Evolutionary conservation across 1,140 invertebrate genomes (phyloP).

Genomic region (Wiebesia pumilae): DNA sequence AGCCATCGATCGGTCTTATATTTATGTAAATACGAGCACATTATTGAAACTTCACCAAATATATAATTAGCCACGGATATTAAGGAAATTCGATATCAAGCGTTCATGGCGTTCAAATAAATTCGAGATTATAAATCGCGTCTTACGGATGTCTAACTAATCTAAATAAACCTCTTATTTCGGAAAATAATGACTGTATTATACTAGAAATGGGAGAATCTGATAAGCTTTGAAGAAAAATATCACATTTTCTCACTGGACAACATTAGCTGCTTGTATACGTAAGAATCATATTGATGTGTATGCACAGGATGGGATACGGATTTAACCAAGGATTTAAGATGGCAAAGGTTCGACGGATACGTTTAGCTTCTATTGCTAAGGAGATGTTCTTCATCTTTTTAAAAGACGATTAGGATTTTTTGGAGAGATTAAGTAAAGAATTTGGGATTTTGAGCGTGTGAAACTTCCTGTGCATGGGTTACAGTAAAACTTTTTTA

Average conservation of each 20-base stretch:
- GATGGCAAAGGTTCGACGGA: background rate
- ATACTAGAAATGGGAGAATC: background rate
- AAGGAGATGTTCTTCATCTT: background rate
- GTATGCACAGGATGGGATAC: background rate
- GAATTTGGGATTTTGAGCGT: background rate
- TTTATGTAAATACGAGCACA: too few species aligned
- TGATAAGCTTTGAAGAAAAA: background rate
- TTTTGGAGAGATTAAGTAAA: background rate
- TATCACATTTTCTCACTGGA: background rate
- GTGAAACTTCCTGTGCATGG: background rate
- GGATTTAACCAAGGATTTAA: background rate
- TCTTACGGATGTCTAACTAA: background rate
- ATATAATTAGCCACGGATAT: background rate
- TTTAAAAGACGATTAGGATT: constrained; percentile 14
- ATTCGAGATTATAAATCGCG: background rate
- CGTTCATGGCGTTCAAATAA: background rate
- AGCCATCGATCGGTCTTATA: too few species aligned
- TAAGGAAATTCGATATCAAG: background rate
- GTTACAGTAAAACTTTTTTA: too few species aligned
- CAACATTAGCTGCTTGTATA: background rate
- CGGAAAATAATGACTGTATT: background rate
- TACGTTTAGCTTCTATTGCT: background rate
- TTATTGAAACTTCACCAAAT: too few species aligned
- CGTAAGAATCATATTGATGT: background rate
- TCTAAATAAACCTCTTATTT: background rate